phyloP scores from a whole-genome alignment of 2,797 vertebrate genomes.

The Myotis planiceps region DNA sequence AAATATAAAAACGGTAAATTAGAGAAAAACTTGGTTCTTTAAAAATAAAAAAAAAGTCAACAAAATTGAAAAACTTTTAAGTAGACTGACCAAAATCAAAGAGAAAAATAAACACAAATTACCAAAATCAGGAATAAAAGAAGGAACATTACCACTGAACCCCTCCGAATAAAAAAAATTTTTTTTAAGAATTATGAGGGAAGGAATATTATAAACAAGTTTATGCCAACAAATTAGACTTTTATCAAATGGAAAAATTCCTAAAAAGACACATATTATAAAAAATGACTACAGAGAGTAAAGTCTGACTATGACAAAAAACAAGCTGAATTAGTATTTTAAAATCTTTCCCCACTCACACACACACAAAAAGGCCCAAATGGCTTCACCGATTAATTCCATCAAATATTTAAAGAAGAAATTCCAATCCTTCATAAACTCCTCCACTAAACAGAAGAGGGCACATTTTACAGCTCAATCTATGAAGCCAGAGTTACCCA shows the following conservation, averaged over 20 bases:
- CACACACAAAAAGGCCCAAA: not conserved
- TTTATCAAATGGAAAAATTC: not conserved
- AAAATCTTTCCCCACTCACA: not conserved
- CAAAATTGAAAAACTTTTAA: not conserved
- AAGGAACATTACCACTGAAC: not conserved
- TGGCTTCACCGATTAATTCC: not conserved
- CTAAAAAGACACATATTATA: not conserved
- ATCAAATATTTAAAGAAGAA: not conserved
- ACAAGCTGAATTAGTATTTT: not conserved
- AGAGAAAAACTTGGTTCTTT: not conserved
- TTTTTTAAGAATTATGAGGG: not conserved
- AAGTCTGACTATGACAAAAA: constrained; percentile 8
- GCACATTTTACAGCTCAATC: not conserved
- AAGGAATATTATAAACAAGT: constrained; percentile 31
- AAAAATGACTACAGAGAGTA: not conserved
- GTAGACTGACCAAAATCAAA: not conserved
- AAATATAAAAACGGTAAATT: not conserved
- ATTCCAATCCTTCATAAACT: not conserved
- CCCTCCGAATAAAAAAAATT: not conserved
- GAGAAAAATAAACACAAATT: not conserved
- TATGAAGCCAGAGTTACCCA: not conserved
- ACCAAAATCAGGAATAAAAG: constrained; percentile 3
- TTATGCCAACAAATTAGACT: not conserved
- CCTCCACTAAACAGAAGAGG: not conserved
- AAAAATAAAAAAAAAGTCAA: not conserved